Evolutionary conservation across 2,888 invertebrate species (phyloP), one percentile per base, ranked within the genome.

Genomic region (Globia sparganii): DNA sequence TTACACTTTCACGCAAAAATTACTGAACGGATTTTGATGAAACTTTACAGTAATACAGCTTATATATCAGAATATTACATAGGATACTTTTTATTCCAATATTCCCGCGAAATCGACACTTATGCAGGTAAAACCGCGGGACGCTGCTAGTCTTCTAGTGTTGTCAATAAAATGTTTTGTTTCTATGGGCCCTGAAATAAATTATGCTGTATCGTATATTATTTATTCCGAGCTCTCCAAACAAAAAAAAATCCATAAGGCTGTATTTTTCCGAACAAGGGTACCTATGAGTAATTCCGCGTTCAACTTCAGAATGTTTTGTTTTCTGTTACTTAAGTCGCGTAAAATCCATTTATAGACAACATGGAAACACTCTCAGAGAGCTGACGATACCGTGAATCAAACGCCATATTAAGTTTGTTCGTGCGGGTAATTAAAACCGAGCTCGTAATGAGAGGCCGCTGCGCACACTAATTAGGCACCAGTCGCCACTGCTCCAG

Each of bases 381-480:
- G 72, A 79, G 68, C 76, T 65, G 80, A 87, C 81, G 85, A 88
- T 88, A 86, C 86, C 81, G 87, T 83, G 87, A 91, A 90, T 91
- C 89, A 90, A 91, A 90, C 85, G 87, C 88, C 87, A 88, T 90
- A 90, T 89, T 91, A 91, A 91, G 91, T 92, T 93, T 91, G 90
- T 92, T 93, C 90, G 91, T 92, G 91, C 91, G 91, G 91, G 92
- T 94, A 95, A 95, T 95, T 95, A 94, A 91, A 93, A 90, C 88
- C 87, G 89, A 90, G 89, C 89, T 82, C 86, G 92, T 94, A 94
- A 94, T 93, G 92, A 93, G 93, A 93, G 92, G 87, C 91, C 90
- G 88, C 86, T 89, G 91, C 90, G 91, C 90, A 91, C 91, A 90
- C 94, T 95, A 94, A 95, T 95, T 94, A 94, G 93, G 90, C 92